Evolutionary conservation across 2,888 invertebrate species (phyloP).

Genomic region (Theretra japonica): DNA sequence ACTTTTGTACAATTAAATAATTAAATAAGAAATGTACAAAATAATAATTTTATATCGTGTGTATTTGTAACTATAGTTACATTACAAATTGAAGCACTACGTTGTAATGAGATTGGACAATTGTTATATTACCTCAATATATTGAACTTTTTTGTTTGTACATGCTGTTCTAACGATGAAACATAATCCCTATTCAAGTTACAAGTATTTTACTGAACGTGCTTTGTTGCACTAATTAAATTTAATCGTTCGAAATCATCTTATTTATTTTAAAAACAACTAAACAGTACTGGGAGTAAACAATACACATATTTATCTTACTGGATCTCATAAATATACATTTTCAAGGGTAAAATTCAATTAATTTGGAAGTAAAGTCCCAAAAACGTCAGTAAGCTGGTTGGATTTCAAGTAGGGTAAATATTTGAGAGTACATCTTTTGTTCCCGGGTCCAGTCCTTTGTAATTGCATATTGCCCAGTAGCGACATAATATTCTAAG

Average conservation of each 20-base stretch:
- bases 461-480: not conserved
- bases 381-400: not conserved
- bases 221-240: no score
- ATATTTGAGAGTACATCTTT: not conserved
- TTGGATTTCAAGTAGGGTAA: not conserved
- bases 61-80: not conserved
- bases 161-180: no score
- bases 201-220: no score
- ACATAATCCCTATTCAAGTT: no score
- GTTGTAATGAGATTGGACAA: no score
- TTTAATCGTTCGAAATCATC: no score
- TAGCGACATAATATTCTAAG: not conserved
- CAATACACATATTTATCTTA: not conserved
- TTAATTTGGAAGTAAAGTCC: not conserved
- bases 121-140: no score
- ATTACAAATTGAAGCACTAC: not conserved
- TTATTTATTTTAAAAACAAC: no score
- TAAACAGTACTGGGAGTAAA: not conserved
- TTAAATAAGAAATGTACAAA: no score
- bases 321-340: not conserved
- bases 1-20: no score
- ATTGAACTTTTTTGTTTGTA: no score
- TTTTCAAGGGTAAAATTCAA: not conserved
- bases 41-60: slow-evolving; percentile 14
- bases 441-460: no score